A percentile compares a stretch with the other conserved stretches of the same genome.
Evolutionary conservation across 2,888 invertebrate species (phyloP).

Genomic region (Elaeidobius kamerunicus): DNA sequence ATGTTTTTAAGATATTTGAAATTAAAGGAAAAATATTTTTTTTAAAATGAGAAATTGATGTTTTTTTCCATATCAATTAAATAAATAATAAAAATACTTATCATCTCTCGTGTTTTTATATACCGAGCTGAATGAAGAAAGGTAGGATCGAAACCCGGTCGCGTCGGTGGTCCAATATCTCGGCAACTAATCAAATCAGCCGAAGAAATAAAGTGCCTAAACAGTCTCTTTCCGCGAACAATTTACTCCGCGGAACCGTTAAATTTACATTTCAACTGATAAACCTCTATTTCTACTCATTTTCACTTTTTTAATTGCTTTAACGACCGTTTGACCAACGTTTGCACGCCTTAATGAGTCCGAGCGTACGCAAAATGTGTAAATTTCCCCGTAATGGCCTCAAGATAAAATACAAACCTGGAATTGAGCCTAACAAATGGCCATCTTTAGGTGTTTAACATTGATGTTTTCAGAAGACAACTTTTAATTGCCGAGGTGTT

Average conservation of each 20-base stretch:
- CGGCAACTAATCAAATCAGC: constrained; percentile 21
- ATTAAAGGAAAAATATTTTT: too few species aligned
- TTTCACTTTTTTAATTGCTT: constrained; percentile 35
- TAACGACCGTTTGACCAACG: constrained; percentile 32
- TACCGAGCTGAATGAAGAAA: too few species aligned
- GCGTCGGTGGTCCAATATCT: constrained; percentile 28
- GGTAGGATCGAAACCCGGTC: too few species aligned
- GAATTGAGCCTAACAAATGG: background rate
- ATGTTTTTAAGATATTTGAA: too few species aligned
- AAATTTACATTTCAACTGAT: constrained; percentile 32
- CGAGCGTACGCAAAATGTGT: constrained; percentile 30
- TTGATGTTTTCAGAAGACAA: background rate
- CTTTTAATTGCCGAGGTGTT: too few species aligned
- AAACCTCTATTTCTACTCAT: constrained; percentile 35
- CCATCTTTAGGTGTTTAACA: background rate
- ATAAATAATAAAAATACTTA: too few species aligned
- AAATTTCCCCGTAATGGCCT: constrained; percentile 23
- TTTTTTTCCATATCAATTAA: too few species aligned
- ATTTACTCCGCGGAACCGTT: constrained; percentile 26
- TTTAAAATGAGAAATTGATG: too few species aligned
- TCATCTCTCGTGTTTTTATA: too few species aligned
- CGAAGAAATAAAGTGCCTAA: constrained; percentile 24
- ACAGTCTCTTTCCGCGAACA: constrained; percentile 30
- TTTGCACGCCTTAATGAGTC: constrained; percentile 36
- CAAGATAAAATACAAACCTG: constrained; percentile 21